Evolutionary conservation across 2,113 vertebrate species (phyloP).

Genomic region (Ciconia stormi): DNA sequence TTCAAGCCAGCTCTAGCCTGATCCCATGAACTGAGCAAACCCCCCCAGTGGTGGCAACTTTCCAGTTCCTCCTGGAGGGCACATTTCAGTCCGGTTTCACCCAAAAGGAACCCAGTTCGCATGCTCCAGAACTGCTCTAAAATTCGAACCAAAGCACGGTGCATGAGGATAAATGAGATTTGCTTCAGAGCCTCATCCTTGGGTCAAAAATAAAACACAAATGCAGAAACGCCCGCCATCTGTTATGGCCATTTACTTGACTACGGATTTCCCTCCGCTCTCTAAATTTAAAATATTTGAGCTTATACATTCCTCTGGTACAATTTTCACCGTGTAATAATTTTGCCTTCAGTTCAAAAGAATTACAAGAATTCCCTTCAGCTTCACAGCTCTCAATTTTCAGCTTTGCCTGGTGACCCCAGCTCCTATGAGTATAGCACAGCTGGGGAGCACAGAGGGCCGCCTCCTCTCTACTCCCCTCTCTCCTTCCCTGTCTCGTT

Average conservation of each 20-base stretch:
- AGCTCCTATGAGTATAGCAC: background rate
- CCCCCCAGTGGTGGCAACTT: background rate
- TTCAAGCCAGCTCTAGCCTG: background rate
- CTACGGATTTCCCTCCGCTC: background rate
- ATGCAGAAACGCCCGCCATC: background rate
- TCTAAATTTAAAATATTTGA: background rate
- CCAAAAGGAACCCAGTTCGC: background rate
- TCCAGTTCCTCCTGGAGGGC: background rate
- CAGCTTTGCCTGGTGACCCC: background rate
- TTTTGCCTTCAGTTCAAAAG: constrained; percentile 20
- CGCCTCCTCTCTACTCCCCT: background rate
- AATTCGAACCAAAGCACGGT: background rate
- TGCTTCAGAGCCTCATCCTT: background rate
- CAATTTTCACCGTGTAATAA: background rate
- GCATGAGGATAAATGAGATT: background rate
- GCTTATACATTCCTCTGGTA: background rate
- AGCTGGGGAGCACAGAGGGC: background rate
- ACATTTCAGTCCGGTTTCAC: background rate
- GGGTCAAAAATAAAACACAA: constrained; percentile 16
- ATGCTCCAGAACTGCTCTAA: background rate
- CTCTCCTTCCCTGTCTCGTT: background rate
- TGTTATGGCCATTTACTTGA: background rate
- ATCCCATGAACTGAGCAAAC: background rate
- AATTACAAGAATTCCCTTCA: constrained; percentile 13
- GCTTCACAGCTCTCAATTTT: constrained; percentile 1